Evolutionary conservation across 2,888 invertebrate species (phyloP), one percentile per base, ranked within the genome.

Genomic region (Acleris emargana): DNA sequence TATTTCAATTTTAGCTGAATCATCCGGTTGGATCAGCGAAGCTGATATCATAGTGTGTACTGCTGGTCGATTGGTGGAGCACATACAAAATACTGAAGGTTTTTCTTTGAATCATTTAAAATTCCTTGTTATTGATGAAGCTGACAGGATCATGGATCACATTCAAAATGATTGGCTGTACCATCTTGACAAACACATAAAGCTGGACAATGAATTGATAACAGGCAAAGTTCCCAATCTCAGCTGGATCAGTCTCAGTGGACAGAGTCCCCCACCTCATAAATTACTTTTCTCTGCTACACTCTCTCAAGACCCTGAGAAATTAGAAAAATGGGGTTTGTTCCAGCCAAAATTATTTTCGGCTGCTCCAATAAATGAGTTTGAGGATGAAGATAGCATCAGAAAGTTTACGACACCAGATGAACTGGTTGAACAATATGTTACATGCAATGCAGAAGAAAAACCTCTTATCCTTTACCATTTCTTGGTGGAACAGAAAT

Each of bases 231-330:
- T 91, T 51, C 87, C 93, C 28, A 86, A 86, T 67, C 80, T 94
- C n/a, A 93, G 91, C 62, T 86, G 94, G 78, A 83, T 80, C 67
- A 93, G 87, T 71, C 77, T 93, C n/a, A 76, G 76, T 68, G 77
- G 88, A 22, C 86, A 84, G 64, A 89, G 89, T 67, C 87, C 92
- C 59, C 94, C 95, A 61, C 96, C 96, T 2, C 99, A 99, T 75
- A 99, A 99, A 84, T 91, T 99, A 54, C 91, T 99, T 2, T 98
- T 99, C 81, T 99, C 99, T n/a, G 99, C 99, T 5, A 99, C 99
- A 2, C 88, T 99, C 17, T 97, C 98, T 0, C 97, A 98, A 82
- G 99, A 99, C 89, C 99, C 99, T 0, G 99, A 99, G 87, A 97
- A 98, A 82, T 89, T 99, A 57, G 96, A 98, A 77, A 95, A 96